phyloP scores from a whole-genome alignment of 2,888 invertebrate genomes.

The Noctua janthina region DNA sequence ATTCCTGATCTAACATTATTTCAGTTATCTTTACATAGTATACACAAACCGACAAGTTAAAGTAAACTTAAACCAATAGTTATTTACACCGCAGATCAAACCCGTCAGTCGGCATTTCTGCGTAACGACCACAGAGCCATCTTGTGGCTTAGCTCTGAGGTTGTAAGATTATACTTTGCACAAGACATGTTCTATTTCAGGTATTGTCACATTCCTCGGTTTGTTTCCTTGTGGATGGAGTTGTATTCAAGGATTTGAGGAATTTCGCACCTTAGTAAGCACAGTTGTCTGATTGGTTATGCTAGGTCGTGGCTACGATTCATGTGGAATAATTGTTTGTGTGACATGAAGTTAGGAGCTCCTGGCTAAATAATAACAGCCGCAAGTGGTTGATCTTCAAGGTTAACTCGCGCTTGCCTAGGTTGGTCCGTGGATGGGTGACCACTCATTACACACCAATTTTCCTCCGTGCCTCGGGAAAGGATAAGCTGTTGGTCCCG shows the following conservation, averaged over 20 bases:
- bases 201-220: conserved; percentile 44
- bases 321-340: neutral
- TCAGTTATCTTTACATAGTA: neutral
- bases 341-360: neutral
- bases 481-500: neutral
- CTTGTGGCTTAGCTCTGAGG: conserved; percentile 45
- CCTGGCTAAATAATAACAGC: neutral
- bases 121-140: conserved; percentile 43
- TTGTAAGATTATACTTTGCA: conserved; percentile 52
- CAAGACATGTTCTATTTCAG: conserved; percentile 36
- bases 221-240: conserved; percentile 25
- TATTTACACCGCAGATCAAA: conserved; percentile 51
- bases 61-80: conserved; percentile 18
- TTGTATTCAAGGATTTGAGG: conserved; percentile 16
- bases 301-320: neutral
- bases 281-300: neutral
- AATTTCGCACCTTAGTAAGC: conserved; percentile 5
- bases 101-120: conserved; percentile 63
- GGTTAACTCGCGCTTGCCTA: neutral
- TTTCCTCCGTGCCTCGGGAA: neutral
- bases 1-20: neutral
- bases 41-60: neutral
- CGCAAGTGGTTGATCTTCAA: neutral
- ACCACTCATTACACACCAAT: neutral
- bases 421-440: neutral